Evolutionary conservation across 2,888 invertebrate genomes (phyloP).

Genomic region (Crossocerus cetratus): DNA sequence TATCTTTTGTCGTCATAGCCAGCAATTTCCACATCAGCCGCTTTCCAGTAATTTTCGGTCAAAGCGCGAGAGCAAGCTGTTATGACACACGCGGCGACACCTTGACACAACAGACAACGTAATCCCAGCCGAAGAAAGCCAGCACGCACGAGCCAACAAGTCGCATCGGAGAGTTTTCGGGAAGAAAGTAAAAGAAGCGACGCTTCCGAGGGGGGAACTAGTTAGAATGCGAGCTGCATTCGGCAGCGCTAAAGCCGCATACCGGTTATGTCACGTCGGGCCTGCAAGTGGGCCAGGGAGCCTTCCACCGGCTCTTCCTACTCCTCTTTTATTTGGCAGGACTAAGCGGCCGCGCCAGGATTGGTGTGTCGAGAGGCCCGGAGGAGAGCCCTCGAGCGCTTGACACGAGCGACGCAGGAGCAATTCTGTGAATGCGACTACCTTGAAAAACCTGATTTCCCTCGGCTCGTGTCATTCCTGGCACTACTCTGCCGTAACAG

Average conservation of each 20-base stretch:
- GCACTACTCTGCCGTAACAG: not conserved
- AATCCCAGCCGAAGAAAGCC: not conserved
- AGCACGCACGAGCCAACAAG: not conserved
- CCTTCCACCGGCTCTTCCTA: slow-evolving; percentile 19
- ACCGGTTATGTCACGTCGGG: slow-evolving; percentile 60
- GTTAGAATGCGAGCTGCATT: slow-evolving; percentile 46
- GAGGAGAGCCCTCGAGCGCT: not conserved
- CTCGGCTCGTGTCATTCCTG: slow-evolving; percentile 31
- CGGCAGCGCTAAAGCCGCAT: slow-evolving; percentile 29
- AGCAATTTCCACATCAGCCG: too few relatives aligned
- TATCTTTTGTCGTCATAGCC: too few relatives aligned
- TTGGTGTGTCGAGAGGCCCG: not conserved
- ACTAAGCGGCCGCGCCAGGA: slow-evolving; percentile 4
- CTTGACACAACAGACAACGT: not conserved
- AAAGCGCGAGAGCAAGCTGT: too few relatives aligned
- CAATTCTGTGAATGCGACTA: slow-evolving; percentile 27
- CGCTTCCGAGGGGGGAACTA: slow-evolving; percentile 12
- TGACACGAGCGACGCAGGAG: slow-evolving; percentile 9
- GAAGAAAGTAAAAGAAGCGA: not conserved
- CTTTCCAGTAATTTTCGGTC: too few relatives aligned
- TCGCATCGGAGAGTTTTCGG: not conserved
- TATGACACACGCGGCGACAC: too few relatives aligned
- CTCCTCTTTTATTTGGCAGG: slow-evolving; percentile 25
- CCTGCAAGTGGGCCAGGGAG: slow-evolving; percentile 60
- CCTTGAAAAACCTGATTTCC: slow-evolving; percentile 41